Base-by-base conservation (phyloP, 2,888 invertebrate species). In the Drosophila diplacantha region DNA sequence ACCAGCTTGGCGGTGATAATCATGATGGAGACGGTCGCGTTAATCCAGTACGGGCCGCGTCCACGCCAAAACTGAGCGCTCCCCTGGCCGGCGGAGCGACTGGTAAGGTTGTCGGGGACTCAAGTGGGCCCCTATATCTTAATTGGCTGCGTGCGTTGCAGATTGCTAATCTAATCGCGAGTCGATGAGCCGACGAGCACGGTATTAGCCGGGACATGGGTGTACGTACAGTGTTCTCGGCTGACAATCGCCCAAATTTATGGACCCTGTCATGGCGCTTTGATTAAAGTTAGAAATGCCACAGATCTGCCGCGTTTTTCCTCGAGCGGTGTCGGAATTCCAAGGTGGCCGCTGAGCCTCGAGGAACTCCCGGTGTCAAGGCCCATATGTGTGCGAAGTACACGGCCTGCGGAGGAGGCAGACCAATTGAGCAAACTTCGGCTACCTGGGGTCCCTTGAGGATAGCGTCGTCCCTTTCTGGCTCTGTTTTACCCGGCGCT, bases 1-100 rank as follows among this genome's bases (percentile, higher is more conserved):
- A 87, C 69, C 50, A 84, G 32, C 60, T 87, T 87, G 1, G 83
- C 76, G 4, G 85, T 82, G 26, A 87, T 71, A 51, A 86, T 81
- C 86, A 87, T 87, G 49, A 14, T 6, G 16, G 7, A 16, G 35
- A 29, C 29, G 52, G 4, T 29, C 16, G n/a, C 32, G 41, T 29
- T 71, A 74, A 75, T 75, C 71, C 72, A 62, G 39, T 31, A 20
- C 53, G 52, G 22, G 46, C 73, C 52, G 60, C 70, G 58, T 58
- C 41, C 38, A 53, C 65, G 63, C 60, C 72, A 65, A 59, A 74
- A 85, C 83, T 85, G 68, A 75, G 56, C 47, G 31, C 22, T 53
- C 12, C 29, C 53, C 61, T 26, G 52, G 18, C 32, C 12, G 26
- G 18, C 37, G 29, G n/a, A 20, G 34, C 44, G 53, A 18, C 63